These are phyloP conservation scores for Cladorhizidae sp. DNA, from an alignment of 37 sponge, comb jelly and placozoan genomes.

Conservation along the genomic window DNA sequence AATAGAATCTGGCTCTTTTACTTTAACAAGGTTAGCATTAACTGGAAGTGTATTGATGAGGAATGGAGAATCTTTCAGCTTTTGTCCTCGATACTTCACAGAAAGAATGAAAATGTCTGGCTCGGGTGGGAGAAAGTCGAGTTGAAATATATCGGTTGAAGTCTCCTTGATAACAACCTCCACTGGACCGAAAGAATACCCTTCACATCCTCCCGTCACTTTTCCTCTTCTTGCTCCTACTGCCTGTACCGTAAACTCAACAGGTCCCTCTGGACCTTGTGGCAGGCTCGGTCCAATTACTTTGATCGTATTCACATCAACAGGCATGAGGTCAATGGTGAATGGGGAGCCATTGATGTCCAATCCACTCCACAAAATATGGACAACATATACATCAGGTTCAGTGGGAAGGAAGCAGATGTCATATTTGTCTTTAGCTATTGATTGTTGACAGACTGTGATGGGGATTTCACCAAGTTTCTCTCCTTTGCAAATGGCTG, in stretches of 20 bases:
- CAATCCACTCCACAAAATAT: slow-evolving; percentile 56
- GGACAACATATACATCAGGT: slow-evolving; percentile 47
- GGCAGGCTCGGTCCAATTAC: slow-evolving; percentile 60
- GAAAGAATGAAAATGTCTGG: slow-evolving; percentile 57
- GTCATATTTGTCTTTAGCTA: slow-evolving; percentile 31
- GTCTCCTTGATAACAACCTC: slow-evolving; percentile 67
- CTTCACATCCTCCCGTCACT: slow-evolving; percentile 50
- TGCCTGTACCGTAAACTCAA: slow-evolving; percentile 54
- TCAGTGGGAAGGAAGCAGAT: slow-evolving; percentile 60
- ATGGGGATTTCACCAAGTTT: slow-evolving; percentile 53
- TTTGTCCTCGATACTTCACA: slow-evolving; percentile 63
- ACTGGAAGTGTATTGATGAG: slow-evolving; percentile 61
- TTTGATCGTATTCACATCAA: slow-evolving; percentile 49
- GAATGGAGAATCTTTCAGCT: slow-evolving; percentile 77
- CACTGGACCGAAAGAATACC: slow-evolving; percentile 49
- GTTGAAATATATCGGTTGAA: slow-evolving; percentile 36
- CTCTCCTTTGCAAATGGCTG: slow-evolving; percentile 43
- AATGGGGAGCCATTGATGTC: slow-evolving; percentile 79
- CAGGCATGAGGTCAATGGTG: slow-evolving; percentile 66
- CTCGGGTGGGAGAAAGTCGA: slow-evolving; percentile 39
- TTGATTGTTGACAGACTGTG: slow-evolving; percentile 29
- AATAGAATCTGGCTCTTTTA: slow-evolving; percentile 33
- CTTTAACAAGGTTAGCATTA: slow-evolving; percentile 45
- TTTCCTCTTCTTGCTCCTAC: slow-evolving; percentile 65
- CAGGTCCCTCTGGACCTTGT: slow-evolving; percentile 39